Evolutionary conservation across 2,113 vertebrate genomes (phyloP).

Genomic region (Strix uralensis): DNA sequence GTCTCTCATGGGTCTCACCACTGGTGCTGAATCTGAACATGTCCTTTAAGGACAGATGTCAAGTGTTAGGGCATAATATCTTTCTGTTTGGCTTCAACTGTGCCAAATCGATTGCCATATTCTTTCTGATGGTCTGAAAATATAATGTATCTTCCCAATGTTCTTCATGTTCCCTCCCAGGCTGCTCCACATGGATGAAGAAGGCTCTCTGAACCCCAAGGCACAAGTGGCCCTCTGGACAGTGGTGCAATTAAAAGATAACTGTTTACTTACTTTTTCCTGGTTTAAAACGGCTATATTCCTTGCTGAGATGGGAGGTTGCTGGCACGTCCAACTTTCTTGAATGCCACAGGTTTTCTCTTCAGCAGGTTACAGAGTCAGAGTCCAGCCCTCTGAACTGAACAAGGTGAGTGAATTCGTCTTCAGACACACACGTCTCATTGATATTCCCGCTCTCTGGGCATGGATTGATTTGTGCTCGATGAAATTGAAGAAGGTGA

Average conservation of each 20-base stretch:
- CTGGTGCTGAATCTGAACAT: not conserved
- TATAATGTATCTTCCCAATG: rapidly evolving
- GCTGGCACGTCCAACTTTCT: not conserved
- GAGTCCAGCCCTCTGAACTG: rapidly evolving
- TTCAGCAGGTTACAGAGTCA: not conserved
- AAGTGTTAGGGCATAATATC: not conserved
- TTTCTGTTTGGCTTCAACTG: not conserved
- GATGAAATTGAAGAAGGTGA: not conserved
- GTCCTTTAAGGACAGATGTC: not conserved
- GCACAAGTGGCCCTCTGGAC: not conserved
- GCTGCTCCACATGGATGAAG: rapidly evolving
- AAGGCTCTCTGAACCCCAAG: not conserved
- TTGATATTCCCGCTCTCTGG: rapidly evolving
- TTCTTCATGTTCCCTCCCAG: not conserved
- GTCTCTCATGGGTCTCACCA: rapidly evolving
- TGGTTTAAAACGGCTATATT: not conserved
- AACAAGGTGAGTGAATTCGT: rapidly evolving
- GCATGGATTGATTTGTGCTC: not conserved
- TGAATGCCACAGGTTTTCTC: not conserved
- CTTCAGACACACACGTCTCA: rapidly evolving
- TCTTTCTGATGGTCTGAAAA: not conserved
- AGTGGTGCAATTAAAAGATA: not conserved
- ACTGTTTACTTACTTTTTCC: not conserved
- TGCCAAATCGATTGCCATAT: not conserved
- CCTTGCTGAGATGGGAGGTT: not conserved